Base-by-base conservation (phyloP, 2,797 vertebrate genomes). In the Holocentrus rufus region DNA sequence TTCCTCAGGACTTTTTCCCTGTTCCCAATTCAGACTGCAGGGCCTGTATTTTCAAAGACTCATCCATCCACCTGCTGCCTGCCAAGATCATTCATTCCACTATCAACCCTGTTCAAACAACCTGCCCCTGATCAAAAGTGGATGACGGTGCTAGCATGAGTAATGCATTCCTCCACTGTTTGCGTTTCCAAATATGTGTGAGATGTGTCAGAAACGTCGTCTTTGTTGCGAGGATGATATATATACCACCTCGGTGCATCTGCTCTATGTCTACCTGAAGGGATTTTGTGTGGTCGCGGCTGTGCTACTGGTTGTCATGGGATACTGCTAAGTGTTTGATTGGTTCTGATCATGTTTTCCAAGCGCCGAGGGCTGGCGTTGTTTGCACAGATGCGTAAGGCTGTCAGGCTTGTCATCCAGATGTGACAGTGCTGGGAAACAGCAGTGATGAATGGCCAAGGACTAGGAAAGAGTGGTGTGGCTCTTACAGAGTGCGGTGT, bases 361-460 rank as follows among this genome's bases (percentile, higher is more conserved):
- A 34, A 83, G 54, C 27, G 47, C 64, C 44, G 65, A 72, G 75
- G 69, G 70, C 27, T 6, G 30, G 65, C 69, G 80, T 69, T 89
- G 88, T 91, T 91, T 91, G 84, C 77, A 90, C 89, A 91, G 90
- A 91, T 85, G 87, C 60, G 7, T 67, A 62, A 78, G 56, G 56
- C 79, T 76, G 77, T 83, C 83, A 84, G 69, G 69, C 61, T 85
- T 91, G 86, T 90, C 91, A 84, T 85, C 90, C 87, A 89, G 65
- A 91, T 81, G 69, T 86, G 89, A 90, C 79, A 75, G 82, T 70
- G 53, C 69, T 77, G 78, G 82, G 87, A 88, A 88, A 88, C 25
- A 53, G 68, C 80, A 84, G 74, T 90, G 91, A 93, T 86, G 81
- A 87, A 93, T 90, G 87, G 85, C 72, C 67, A 62, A 34, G 49